These are phyloP conservation scores for Chrysaora quinquecirrha DNA, from an alignment of 30 jellyfish, hydroid and myxozoan genomes.

Conservation along the genomic window DNA sequence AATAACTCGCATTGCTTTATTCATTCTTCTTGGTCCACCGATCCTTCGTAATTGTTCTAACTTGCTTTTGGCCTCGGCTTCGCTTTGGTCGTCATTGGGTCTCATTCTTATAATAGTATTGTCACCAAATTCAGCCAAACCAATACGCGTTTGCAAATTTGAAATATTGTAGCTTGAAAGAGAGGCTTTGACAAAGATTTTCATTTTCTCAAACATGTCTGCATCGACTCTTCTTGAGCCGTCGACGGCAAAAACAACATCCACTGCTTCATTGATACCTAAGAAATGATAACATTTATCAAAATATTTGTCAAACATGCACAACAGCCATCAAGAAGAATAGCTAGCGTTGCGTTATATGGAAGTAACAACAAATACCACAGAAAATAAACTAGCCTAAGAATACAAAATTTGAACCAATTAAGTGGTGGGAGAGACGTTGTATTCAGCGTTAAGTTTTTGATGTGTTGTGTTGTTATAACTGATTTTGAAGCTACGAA, in stretches of 20 bases:
- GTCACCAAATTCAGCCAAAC: slow-evolving; percentile 65
- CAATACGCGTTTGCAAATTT: slow-evolving; percentile 43
- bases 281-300: no score
- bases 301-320: no score
- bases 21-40: slow-evolving; percentile 83
- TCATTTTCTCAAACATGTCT: slow-evolving; percentile 49
- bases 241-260: slow-evolving; percentile 72
- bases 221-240: slow-evolving; percentile 68
- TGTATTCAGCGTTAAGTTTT: no score
- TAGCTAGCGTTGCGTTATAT: no score
- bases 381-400: no score
- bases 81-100: slow-evolving; percentile 51
- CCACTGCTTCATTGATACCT: slow-evolving; percentile 62
- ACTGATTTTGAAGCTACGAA: no score
- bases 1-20: slow-evolving; percentile 54
- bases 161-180: slow-evolving; percentile 57
- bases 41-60: slow-evolving; percentile 8
- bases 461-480: no score
- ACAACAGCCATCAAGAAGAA: no score
- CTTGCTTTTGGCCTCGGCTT: neutral
- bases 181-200: slow-evolving; percentile 47
- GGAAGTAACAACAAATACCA: no score
- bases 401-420: no score
- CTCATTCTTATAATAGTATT: slow-evolving; percentile 19
- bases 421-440: no score